Evolutionary conservation across 1,140 invertebrate genomes (phyloP).

Genomic region (Cydia pomonella): DNA sequence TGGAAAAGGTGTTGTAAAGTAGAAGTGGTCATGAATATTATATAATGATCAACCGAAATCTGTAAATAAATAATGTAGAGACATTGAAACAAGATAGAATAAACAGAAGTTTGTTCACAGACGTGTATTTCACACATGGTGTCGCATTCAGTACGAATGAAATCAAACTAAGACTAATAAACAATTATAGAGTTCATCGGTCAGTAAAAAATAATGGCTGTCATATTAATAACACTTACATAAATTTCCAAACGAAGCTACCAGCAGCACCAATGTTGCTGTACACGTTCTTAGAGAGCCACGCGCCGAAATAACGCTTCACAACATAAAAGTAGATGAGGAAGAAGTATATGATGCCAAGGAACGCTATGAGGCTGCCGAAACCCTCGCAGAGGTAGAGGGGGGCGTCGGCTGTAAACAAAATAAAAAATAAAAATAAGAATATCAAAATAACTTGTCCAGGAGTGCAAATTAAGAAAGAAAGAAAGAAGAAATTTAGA

Average conservation of each 20-base stretch:
- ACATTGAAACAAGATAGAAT: no score
- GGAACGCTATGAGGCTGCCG: conserved; percentile 86
- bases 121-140: no score
- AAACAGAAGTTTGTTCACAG: no score
- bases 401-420: conserved; percentile 50
- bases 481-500: no score
- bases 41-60: background rate
- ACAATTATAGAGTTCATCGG: no score
- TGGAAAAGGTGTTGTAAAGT: background rate
- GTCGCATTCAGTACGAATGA: no score
- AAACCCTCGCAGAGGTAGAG: conserved; percentile 84
- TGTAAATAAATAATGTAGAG: no score
- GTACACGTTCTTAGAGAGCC: conserved; percentile 65
- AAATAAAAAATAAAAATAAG: no score
- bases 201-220: no score
- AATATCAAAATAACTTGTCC: no score
- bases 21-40: background rate
- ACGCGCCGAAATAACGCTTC: conserved; percentile 81
- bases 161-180: no score
- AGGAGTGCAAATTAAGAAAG: no score
- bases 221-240: conserved; percentile 52
- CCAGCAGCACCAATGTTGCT: conserved; percentile 53
- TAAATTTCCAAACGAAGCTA: conserved; percentile 46
- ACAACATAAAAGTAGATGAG: conserved; percentile 85
- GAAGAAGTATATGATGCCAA: conserved; percentile 83